phyloP scores from a whole-genome alignment of 2,113 vertebrate genomes.

The Oreochromis aureus region DNA sequence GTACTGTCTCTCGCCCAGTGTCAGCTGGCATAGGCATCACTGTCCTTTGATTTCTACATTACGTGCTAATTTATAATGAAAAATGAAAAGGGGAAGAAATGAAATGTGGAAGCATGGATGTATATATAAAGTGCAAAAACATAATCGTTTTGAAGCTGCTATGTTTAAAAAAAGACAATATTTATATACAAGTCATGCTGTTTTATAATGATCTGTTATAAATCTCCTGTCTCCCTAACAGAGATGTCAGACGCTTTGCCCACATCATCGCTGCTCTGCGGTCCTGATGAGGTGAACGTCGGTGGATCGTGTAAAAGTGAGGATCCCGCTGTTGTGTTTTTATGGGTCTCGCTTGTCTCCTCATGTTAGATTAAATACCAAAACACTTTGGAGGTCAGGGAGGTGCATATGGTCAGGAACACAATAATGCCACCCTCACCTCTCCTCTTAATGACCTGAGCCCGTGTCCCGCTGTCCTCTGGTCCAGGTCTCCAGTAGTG shows the following conservation, averaged over 20 bases:
- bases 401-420: conserved; percentile 46
- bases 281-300: conserved; percentile 52
- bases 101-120: not conserved
- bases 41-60: not conserved
- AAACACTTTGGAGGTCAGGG: conserved; percentile 19
- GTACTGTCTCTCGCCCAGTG: not conserved
- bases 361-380: conserved; percentile 3
- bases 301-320: conserved; percentile 71
- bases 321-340: conserved; percentile 9
- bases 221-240: conserved; percentile 30
- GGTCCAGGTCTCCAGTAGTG: conserved; percentile 17
- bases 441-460: conserved; percentile 51
- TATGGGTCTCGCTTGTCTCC: not conserved
- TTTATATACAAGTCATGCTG: not conserved
- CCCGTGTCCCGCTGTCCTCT: conserved; percentile 19
- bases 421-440: conserved; percentile 2
- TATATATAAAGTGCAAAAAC: not conserved
- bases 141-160: not conserved
- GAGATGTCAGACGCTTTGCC: conserved; percentile 61
- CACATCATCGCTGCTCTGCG: conserved; percentile 36
- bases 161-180: too few relatives aligned
- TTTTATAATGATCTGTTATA: not conserved
- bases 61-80: not conserved
- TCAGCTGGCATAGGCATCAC: not conserved
- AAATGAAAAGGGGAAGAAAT: not conserved